A percentile compares a stretch with the other conserved stretches of the same genome.
phyloP scores from a whole-genome alignment of 1,140 invertebrate genomes.

The Spodoptera frugiperda region DNA sequence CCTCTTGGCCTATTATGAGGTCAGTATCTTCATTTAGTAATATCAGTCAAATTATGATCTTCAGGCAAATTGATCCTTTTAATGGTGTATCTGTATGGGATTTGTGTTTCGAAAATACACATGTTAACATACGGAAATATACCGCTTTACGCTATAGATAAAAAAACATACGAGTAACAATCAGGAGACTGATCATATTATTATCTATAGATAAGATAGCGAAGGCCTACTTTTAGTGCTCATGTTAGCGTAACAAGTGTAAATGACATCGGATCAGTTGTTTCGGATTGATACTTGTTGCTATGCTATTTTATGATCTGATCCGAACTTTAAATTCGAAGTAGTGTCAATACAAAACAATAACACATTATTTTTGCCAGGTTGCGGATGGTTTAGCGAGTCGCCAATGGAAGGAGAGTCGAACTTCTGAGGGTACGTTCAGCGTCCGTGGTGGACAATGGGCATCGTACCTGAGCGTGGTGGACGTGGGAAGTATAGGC shows the following conservation, averaged over 20 bases:
- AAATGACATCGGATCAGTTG: not conserved
- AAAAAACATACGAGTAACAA: not conserved
- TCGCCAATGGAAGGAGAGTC: conserved; percentile 89
- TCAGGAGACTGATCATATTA: not conserved
- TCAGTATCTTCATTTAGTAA: conserved; percentile 49
- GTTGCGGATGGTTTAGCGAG: conserved; percentile 85
- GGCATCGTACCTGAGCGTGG: conserved; percentile 93
- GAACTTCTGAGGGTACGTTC: conserved; percentile 90
- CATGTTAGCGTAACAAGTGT: not conserved
- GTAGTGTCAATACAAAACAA: not conserved
- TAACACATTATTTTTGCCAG: not conserved
- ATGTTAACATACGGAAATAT: not conserved
- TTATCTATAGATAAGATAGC: conserved; percentile 17
- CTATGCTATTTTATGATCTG: not conserved
- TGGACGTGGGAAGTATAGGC: conserved; percentile 87
- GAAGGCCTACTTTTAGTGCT: not conserved
- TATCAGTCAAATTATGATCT: not conserved
- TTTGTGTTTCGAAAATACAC: not conserved
- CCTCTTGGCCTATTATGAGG: conserved; percentile 91
- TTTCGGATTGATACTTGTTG: not conserved
- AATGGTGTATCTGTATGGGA: too few species aligned
- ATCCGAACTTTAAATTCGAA: not conserved
- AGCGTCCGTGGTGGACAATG: conserved; percentile 91
- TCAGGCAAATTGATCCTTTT: not conserved
- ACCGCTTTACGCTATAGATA: not conserved